Evolutionary conservation across 2,113 vertebrate genomes (phyloP), one percentile per base, ranked within the genome.

Genomic region (Neogale vison): DNA sequence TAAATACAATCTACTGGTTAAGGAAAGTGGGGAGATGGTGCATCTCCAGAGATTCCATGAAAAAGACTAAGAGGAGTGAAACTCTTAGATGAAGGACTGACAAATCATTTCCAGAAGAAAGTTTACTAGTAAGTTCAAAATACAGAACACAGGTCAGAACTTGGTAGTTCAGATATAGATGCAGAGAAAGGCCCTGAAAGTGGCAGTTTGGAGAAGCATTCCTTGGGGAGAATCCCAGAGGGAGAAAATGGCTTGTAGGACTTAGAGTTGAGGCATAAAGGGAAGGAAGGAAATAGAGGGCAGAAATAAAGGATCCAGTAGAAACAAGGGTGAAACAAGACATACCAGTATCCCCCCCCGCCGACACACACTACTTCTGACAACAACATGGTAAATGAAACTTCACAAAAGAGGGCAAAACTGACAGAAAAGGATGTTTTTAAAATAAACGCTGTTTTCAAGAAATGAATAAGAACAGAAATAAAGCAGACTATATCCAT

Each of bases 61-160:
- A 77, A 74, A 72, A 42, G 12, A 50, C 21, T 67, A 81, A 65
- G 15, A 86, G 13, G 10, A 74, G 1, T 36, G 50, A 87, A 57
- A 57, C 4, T 34, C 4, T 57, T 9, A 39, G 15, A 80, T n/a
- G 9, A 85, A 96, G 5, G 1, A 39, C 12, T 55, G 26, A 57
- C 26, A 76, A 95, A 71, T 82, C 24, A 77, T 50, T 74, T 72
- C 36, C 31, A 88, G 47, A 85, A 79, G 31, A n/a, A 52, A 82
- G 31, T 69, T 96, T 29, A 74, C 13, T 4, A 67, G 61, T 77
- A 94, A 65, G 34, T 72, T 90, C 7, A 90, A 95, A 95, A 87
- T 63, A 50, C 13, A 71, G 4, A 91, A 59, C 14, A 77, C 18
- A 57, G 12, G 7, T 82, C 45, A 77, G 69, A 96, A 82, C 5